Evolutionary conservation across 2,888 invertebrate genomes (phyloP), one percentile per base, ranked within the genome.

Genomic region (Schizotus pectinicornis): DNA sequence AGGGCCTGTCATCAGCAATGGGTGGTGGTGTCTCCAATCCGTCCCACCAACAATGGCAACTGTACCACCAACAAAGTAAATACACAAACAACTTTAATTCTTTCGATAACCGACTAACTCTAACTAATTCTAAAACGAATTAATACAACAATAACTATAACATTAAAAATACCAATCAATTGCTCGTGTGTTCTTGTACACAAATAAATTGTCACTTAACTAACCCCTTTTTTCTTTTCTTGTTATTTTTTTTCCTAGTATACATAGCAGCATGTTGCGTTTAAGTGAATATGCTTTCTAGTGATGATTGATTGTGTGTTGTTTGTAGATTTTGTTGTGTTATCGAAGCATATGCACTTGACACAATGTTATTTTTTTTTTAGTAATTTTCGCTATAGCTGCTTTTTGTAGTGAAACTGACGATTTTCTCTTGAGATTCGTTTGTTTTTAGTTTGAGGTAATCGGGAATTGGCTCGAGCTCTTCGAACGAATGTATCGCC

Each of bases 11-110:
- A 81, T 81, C 81, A 78, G 80, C 81, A 79, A 81, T 81, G 81
- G 83, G 84, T 83, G 82, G 82, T 83, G 82, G 83, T 82, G 81
- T 81, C 76, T 77, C 80, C 79, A 81, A 82, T 74, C 72, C 75
- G 77, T 80, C 80, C 46, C 67, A 68, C 72, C 77, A 75, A 67
- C 78, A 78, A 65, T 79, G 79, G 79, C 79, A 75, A 72, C 74
- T 74, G 74, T 73, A 72, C 68, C 76, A 74, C 68, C 75, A 74
- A 69, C 78, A 76, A 79, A 79, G 79, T 79, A 79, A 79, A 79
- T 79, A 79, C 74, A 63, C 59, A 51, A 45, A 57, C 47, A 48
- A 61, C 45, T 58, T 33, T 52, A 52, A 52, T 11, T 8, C 38
- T 46, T 38, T 32, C 53, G 22, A 53, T 46, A 56, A 49, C 49